These are phyloP conservation scores for Aphis craccivora DNA, from an alignment of 1,140 invertebrate genomes.

Conservation along the genomic window DNA sequence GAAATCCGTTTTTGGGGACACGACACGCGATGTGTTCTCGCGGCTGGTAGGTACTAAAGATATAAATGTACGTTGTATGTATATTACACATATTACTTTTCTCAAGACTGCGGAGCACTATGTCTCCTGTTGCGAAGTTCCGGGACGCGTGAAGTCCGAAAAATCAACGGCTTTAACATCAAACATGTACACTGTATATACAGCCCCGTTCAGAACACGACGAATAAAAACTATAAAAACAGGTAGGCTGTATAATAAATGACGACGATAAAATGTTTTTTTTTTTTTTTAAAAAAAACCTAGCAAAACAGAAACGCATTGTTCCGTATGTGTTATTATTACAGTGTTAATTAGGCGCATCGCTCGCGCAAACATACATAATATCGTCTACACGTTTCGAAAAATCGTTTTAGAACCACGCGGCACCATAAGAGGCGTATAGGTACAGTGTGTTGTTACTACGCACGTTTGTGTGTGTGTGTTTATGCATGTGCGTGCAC, in stretches of 20 bases:
- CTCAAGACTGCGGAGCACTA: neutral
- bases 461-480: neutral
- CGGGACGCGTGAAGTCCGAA: constrained; percentile 16
- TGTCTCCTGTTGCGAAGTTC: constrained; percentile 27
- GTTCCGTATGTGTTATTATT: constrained; percentile 42
- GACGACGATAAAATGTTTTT: neutral
- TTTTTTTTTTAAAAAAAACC: neutral
- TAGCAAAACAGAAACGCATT: constrained; percentile 36
- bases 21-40: constrained; percentile 24
- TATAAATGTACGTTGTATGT: neutral
- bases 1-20: constrained; percentile 48
- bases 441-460: neutral
- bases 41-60: neutral
- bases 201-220: neutral
- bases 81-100: neutral
- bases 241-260: neutral
- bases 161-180: neutral
- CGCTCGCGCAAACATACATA: neutral
- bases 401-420: constrained; percentile 40
- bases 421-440: neutral
- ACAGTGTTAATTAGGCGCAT: constrained; percentile 41
- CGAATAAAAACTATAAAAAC: neutral
- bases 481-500: neutral
- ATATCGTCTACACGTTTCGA: constrained; percentile 5
- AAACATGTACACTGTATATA: neutral